Percentiles rank a stretch among this genome's conserved stretches.
Evolutionary conservation across 2,113 vertebrate genomes (phyloP).

Genomic region (Physeter macrocephalus): DNA sequence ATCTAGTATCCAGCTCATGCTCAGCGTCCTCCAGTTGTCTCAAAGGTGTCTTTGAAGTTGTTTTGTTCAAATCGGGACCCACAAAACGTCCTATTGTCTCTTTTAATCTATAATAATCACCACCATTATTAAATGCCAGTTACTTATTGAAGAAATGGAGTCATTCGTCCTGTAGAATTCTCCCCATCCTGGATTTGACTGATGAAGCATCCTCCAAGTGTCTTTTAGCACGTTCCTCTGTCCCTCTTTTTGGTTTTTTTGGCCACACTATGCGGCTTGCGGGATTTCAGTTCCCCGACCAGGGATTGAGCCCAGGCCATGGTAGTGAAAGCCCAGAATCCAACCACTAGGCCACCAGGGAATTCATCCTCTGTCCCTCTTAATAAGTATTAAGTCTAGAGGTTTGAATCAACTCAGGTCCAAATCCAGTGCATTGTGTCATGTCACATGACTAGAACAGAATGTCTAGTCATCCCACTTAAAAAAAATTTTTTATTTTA

Average conservation of each 20-base stretch:
- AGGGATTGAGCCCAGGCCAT: no score
- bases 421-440: not conserved
- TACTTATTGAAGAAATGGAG: not conserved
- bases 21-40: not conserved
- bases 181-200: not conserved
- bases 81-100: not conserved
- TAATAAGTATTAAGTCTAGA: not conserved
- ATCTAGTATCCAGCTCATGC: not conserved
- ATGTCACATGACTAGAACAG: not conserved
- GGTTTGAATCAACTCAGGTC: not conserved
- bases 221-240: not conserved
- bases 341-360: no score
- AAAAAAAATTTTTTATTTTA: accelerated
- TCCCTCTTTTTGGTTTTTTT: not conserved
- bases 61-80: not conserved
- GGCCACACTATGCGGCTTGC: no score
- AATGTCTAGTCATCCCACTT: not conserved
- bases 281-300: no score
- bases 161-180: not conserved
- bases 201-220: not conserved
- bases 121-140: not conserved
- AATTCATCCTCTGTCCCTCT: not conserved
- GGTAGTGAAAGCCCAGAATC: no score
- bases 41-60: not conserved
- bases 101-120: not conserved